Conservation (phyloP, 1,140 invertebrate genomes). For the Cotesia vestalis region DNA sequence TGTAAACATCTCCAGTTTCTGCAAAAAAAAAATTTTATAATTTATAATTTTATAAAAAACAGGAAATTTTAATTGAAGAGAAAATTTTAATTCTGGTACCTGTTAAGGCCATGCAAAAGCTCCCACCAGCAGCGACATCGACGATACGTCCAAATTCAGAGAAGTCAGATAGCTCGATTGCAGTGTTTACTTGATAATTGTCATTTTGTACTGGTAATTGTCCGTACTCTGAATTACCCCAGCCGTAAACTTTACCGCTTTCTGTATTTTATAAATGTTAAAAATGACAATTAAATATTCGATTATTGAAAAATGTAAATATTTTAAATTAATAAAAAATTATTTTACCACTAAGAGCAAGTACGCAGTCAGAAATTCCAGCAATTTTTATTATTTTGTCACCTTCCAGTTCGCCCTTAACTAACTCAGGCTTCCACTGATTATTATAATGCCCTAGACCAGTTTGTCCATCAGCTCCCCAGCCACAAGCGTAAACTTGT, state of each 20-base stretch:
- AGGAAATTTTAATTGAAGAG: slow-evolving; percentile 9
- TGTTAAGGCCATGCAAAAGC: slow-evolving; percentile 85
- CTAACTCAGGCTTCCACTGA: slow-evolving; percentile 68
- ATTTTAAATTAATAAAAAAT: slow-evolving; percentile 15
- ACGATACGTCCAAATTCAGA: slow-evolving; percentile 77
- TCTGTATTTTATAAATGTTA: slow-evolving; percentile 68
- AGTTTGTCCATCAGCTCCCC: slow-evolving; percentile 95
- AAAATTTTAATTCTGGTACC: slow-evolving; percentile 63
- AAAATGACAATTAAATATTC: neutral
- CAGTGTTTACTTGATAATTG: slow-evolving; percentile 74
- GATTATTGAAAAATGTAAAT: slow-evolving; percentile 14
- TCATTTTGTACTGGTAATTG: slow-evolving; percentile 72
- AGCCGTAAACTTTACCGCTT: slow-evolving; percentile 93
- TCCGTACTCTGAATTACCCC: slow-evolving; percentile 96
- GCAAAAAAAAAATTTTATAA: slow-evolving; percentile 42
- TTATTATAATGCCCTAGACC: slow-evolving; percentile 80
- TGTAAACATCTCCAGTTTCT: slow-evolving; percentile 85
- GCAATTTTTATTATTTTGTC: slow-evolving; percentile 86
- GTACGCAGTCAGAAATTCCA: slow-evolving; percentile 83
- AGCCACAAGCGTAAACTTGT: slow-evolving; percentile 88
- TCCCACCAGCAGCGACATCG: slow-evolving; percentile 87
- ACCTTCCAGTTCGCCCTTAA: slow-evolving; percentile 83
- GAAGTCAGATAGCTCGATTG: slow-evolving; percentile 73
- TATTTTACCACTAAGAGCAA: slow-evolving; percentile 84
- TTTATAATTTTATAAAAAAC: slow-evolving; percentile 34